Conservation (phyloP, 2,888 invertebrate genomes). For the Eudemis profundana region DNA sequence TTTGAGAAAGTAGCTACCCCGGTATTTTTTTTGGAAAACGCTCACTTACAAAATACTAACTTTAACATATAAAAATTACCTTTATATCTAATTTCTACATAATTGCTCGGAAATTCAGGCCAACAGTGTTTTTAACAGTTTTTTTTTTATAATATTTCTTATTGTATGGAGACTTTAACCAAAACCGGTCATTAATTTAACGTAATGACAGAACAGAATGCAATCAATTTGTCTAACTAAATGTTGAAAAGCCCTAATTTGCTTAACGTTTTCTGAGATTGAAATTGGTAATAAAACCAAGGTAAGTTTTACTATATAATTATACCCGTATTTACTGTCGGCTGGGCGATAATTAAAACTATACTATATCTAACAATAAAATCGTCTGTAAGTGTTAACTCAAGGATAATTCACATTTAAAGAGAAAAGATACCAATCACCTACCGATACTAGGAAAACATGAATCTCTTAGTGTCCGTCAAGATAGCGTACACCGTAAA, state of each 20-base stretch:
- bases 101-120: not conserved
- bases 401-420: slow-evolving; percentile 3
- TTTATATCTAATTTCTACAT: too few relatives aligned
- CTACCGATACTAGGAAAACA: slow-evolving; percentile 13
- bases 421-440: slow-evolving; percentile 2
- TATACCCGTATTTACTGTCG: not conserved
- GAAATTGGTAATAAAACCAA: not conserved
- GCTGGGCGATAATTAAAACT: not conserved
- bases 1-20: too few relatives aligned
- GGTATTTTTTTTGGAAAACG: too few relatives aligned
- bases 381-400: not conserved
- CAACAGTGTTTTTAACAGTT: not conserved
- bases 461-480: too few relatives aligned
- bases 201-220: not conserved
- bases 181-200: too few relatives aligned
- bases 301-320: not conserved
- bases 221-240: not conserved
- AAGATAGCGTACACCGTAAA: too few relatives aligned
- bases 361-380: not conserved
- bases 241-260: not conserved
- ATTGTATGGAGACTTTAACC: too few relatives aligned
- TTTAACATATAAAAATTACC: not conserved
- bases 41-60: not conserved
- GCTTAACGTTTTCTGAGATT: not conserved
- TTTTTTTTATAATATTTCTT: too few relatives aligned